A percentile compares a stretch with the other conserved stretches of the same genome.
Conservation (phyloP, 2,797 vertebrate genomes). For the Pangasius larnaudii region DNA sequence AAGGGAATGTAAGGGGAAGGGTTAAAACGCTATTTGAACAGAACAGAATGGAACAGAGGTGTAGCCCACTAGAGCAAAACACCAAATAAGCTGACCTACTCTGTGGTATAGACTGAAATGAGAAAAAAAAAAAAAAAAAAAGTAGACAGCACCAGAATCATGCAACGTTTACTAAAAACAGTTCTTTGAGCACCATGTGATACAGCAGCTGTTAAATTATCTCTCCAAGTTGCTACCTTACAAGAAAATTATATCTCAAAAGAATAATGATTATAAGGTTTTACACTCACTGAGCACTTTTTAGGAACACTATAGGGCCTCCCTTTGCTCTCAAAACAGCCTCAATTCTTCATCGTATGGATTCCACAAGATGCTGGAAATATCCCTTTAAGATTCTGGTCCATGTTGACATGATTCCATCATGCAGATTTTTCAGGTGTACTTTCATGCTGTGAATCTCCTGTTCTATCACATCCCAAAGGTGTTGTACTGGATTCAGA, state of each 20-base stretch:
- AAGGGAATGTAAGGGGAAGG: background rate
- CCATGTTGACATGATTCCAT: background rate
- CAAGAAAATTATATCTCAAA: background rate
- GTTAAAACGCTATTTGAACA: background rate
- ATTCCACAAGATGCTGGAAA: background rate
- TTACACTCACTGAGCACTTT: background rate
- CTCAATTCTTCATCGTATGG: background rate
- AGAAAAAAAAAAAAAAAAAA: background rate
- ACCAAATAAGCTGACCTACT: background rate
- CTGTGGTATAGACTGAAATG: background rate
- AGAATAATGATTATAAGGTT: background rate
- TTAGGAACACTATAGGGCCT: background rate
- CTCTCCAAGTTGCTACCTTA: background rate
- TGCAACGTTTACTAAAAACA: background rate
- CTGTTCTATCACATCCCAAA: background rate
- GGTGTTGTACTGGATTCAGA: background rate
- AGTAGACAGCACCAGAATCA: background rate
- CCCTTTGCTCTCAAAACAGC: background rate
- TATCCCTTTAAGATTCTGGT: background rate
- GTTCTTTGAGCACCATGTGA: background rate
- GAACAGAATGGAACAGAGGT: background rate
- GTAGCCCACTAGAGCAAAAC: background rate
- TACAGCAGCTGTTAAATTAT: background rate
- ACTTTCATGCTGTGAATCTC: background rate
- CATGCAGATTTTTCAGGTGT: background rate